Base-by-base conservation (phyloP, 2,113 vertebrate species). In the Chamaea fasciata region DNA sequence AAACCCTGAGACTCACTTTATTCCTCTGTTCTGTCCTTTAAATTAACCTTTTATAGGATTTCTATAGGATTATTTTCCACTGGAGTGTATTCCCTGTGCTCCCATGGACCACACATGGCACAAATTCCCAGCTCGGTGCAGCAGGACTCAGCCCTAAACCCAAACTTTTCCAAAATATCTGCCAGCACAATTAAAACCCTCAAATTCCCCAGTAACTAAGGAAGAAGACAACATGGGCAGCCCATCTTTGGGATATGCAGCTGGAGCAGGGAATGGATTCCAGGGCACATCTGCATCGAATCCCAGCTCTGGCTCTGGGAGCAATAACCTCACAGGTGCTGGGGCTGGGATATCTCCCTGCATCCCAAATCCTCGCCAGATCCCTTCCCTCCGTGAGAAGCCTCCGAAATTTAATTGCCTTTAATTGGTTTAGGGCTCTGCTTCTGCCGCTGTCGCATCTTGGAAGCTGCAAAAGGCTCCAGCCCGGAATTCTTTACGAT, bases 301-400 rank as follows among this genome's bases (percentile, higher is more conserved):
- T 90, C 90, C 87, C 10, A 0, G 1, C 79, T 12, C 78, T 1
- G 1, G 15, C 82, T 75, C 94, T 87, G 88, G 52, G 39, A 78
- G 52, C 95, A 84, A 75, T 62, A 77, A 70, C 74, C 92, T 65
- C 41, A 8, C 95, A 94, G 94, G 92, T 94, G 91, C 89, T 20
- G 67, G 56, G 41, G 35, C 11, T 35, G 65, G 28, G 46, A 31
- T 62, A 56, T 53, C 89, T 77, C 17, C 26, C 79, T 26, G 59
- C 50, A 41, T 21, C 44, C 3, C 52, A 53, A 41, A 27, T 17
- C 55, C 68, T 47, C 2, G 0, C 64, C 59, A 82, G 78, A 77
- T 19, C 71, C 39, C 59, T 88, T 81, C 87, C 76, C 85, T 83
- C 68, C 19, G 4, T 76, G 65, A 83, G 82, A 91, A 88, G 59